These are phyloP conservation scores for Stenopsyche tienmushanensis DNA, from an alignment of 1,140 invertebrate species.

Conservation along the genomic window DNA sequence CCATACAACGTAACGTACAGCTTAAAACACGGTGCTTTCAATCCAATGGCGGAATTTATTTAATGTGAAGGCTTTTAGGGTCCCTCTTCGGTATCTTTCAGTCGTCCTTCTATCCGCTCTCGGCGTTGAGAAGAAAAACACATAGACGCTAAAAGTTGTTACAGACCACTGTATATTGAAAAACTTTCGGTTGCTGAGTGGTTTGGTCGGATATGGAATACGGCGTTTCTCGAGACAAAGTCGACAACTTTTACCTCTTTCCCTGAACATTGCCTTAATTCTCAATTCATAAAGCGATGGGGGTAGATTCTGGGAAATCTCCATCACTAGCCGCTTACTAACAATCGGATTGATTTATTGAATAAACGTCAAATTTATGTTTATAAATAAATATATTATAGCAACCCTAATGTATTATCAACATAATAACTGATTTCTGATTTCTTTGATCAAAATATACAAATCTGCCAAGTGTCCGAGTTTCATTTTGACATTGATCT, in stretches of 20 bases:
- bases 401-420: too few species aligned
- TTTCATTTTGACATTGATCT: too few species aligned
- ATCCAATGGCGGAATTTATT: too few species aligned
- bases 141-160: slow-evolving; percentile 20
- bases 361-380: background rate
- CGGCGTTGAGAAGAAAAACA: slow-evolving; percentile 18
- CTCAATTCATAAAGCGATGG: slow-evolving; percentile 17
- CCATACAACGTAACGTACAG: too few species aligned
- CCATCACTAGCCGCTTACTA: slow-evolving; percentile 4
- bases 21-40: too few species aligned
- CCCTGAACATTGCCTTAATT: slow-evolving; percentile 1
- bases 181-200: slow-evolving; percentile 33
- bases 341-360: background rate
- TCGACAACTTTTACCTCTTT: slow-evolving; percentile 20
- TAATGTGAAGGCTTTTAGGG: too few species aligned
- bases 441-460: too few species aligned
- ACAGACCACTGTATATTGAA: slow-evolving; percentile 37
- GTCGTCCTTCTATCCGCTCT: slow-evolving; percentile 1
- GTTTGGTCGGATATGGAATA: slow-evolving; percentile 24
- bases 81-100: slow-evolving; percentile 18
- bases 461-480: too few species aligned
- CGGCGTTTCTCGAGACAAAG: slow-evolving; percentile 4
- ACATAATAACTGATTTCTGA: too few species aligned
- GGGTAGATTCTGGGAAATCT: too few species aligned
- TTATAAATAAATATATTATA: background rate